Base-by-base conservation (phyloP, 2,888 invertebrate species). In the Eupithecia subumbrata region DNA sequence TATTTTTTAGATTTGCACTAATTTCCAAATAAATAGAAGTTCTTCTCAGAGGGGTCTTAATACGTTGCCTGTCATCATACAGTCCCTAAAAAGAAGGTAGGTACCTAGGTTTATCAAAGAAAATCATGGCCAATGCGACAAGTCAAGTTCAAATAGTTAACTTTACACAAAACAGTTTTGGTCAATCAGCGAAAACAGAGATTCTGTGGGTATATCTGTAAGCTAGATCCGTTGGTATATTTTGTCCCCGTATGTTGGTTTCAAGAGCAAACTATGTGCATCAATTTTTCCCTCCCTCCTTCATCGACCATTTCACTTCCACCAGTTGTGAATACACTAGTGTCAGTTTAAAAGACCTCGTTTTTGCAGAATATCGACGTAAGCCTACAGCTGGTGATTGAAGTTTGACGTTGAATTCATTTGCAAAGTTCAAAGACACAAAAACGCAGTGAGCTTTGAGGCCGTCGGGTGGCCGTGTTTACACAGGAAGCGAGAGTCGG, bases 351-450 rank as follows among this genome's bases (percentile, higher is more conserved):
- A 34, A 64, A 34, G 5, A 56, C 22, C 64, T 64, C 16, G 14
- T 63, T 9, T 67, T 71, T 11, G 22, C 60, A 68, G 56, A 45
- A 69, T 67, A 52, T 72, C 45, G 45, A 64, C 25, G 48, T 70
- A 70, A 67, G 43, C 30, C 30, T 43, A 30, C 80, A 81, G 80
- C 81, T 80, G 79, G 71, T 78, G 81, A 80, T 82, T 82, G 78
- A 79, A 83, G 82, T 83, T 83, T 82, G 82, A 82, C 78, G 82
- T 78, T 75, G 81, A 83, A 84, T 85, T 82, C 84, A 84, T 84
- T 84, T 84, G 80, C 78, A 74, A 74, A 75, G 70, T 76, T 83
- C 82, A 85, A 84, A 85, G 84, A 84, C 82, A 84, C 83, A 83
- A 83, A 85, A 81, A 78, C 80, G 77, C 79, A 78, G 77, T 66